Percentiles rank a stretch among this genome's conserved stretches.
Conservation (phyloP, 2,113 vertebrate species). For the Acanthochromis polyacanthus region DNA sequence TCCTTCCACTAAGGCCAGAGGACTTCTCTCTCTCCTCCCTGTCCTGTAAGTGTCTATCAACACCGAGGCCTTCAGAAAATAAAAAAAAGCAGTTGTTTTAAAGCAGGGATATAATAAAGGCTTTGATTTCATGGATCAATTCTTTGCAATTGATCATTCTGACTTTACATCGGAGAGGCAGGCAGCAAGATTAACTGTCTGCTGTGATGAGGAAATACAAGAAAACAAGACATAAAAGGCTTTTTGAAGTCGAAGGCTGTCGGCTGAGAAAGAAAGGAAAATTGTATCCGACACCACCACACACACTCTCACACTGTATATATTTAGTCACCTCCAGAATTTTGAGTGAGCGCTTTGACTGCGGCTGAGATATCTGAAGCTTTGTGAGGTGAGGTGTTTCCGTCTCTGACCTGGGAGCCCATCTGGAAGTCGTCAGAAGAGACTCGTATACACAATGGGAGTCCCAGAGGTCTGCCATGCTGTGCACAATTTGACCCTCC, state of each 20-base stretch:
- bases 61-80: constrained; percentile 13
- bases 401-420: constrained; percentile 56
- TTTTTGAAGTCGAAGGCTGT: constrained; percentile 62
- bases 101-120: constrained; percentile 49
- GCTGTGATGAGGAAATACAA: constrained; percentile 55
- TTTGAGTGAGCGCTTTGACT: constrained; percentile 31
- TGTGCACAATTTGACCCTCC: constrained; percentile 44
- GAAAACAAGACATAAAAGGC: constrained; percentile 67
- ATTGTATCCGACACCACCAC: constrained; percentile 41
- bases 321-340: constrained; percentile 38
- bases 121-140: constrained; percentile 79
- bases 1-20: constrained; percentile 61
- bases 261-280: constrained; percentile 48
- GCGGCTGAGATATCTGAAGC: constrained; percentile 41
- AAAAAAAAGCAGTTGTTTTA: constrained; percentile 18
- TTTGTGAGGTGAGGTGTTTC: constrained; percentile 58
- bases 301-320: constrained; percentile 32
- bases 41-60: constrained; percentile 35
- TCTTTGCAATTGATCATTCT: constrained; percentile 65
- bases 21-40: constrained; percentile 37
- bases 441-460: constrained; percentile 50
- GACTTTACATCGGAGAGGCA: constrained; percentile 46
- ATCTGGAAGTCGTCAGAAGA: constrained; percentile 80
- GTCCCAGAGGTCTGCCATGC: constrained; percentile 59
- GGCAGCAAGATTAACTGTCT: constrained; percentile 54